A percentile compares a stretch with the other conserved stretches of the same genome.
These are phyloP conservation scores for Tenualosa ilisha DNA, from an alignment of 2,797 vertebrate genomes.

Conservation along the genomic window DNA sequence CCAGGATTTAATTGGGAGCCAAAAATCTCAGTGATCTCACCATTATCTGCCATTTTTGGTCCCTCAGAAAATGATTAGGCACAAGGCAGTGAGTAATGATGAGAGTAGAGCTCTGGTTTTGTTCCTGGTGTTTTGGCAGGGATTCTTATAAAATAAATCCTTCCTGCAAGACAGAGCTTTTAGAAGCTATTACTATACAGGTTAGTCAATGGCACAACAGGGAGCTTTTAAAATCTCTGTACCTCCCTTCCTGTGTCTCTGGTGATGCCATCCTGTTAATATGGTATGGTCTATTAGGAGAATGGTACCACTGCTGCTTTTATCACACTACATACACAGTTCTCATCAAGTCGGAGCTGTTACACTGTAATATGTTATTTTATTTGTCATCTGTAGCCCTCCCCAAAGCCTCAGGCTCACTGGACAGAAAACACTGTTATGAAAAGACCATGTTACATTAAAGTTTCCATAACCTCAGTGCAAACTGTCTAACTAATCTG, in stretches of 20 bases:
- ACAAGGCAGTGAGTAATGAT: background rate
- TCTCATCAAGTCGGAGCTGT: background rate
- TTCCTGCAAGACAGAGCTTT: background rate
- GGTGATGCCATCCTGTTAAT: background rate
- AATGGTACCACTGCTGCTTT: background rate
- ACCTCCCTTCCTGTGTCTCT: background rate
- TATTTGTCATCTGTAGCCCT: background rate
- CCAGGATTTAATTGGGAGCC: conserved; percentile 49
- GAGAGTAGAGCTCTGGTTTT: background rate
- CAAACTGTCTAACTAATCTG: background rate
- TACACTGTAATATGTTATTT: background rate
- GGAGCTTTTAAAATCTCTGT: background rate
- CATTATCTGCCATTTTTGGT: conserved; percentile 21
- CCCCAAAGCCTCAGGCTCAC: background rate
- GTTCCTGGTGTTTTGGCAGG: background rate
- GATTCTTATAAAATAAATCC: conserved; percentile 8
- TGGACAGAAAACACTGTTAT: background rate
- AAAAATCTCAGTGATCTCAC: conserved; percentile 27
- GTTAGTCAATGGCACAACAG: background rate
- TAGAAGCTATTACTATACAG: background rate
- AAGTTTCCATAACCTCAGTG: background rate
- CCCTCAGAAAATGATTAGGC: background rate
- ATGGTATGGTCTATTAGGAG: background rate
- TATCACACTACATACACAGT: background rate
- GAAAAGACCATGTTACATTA: background rate